A percentile compares a stretch with the other conserved stretches of the same genome.
Conservation (phyloP, 2,113 vertebrate species). For the Bubo bubo region DNA sequence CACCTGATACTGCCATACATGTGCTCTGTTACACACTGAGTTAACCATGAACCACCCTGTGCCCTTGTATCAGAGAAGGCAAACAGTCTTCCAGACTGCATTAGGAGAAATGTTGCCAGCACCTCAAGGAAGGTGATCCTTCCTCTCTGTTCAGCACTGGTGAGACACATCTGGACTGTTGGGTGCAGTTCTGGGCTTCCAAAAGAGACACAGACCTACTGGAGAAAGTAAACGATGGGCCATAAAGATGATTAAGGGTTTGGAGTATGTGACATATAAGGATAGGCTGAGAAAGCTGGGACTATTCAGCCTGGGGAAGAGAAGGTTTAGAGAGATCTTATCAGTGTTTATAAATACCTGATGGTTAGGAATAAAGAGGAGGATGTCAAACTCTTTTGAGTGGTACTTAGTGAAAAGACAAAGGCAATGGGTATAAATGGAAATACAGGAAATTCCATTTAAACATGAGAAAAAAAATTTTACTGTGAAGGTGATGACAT, state of each 20-base stretch:
- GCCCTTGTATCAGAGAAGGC: background rate
- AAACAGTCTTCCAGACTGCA: background rate
- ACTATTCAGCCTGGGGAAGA: background rate
- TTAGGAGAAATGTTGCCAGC: background rate
- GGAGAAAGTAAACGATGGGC: background rate
- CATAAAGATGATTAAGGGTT: background rate
- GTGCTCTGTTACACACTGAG: background rate
- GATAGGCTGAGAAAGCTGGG: background rate
- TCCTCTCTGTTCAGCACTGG: background rate
- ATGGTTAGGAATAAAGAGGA: background rate
- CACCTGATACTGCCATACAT: background rate
- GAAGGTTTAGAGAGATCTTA: background rate
- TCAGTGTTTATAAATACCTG: background rate
- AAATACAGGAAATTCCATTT: background rate
- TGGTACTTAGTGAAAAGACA: background rate
- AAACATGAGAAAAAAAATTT: background rate
- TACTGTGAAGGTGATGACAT: background rate
- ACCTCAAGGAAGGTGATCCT: background rate
- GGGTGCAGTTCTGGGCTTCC: background rate
- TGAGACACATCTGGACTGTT: background rate
- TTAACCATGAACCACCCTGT: background rate
- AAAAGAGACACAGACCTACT: background rate
- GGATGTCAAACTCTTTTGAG: background rate
- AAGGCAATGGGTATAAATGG: background rate
- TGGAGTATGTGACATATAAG: background rate